Evolutionary conservation across 2,797 vertebrate genomes (phyloP), one percentile per base, ranked within the genome.

Genomic region (Sebastes oblongus): DNA sequence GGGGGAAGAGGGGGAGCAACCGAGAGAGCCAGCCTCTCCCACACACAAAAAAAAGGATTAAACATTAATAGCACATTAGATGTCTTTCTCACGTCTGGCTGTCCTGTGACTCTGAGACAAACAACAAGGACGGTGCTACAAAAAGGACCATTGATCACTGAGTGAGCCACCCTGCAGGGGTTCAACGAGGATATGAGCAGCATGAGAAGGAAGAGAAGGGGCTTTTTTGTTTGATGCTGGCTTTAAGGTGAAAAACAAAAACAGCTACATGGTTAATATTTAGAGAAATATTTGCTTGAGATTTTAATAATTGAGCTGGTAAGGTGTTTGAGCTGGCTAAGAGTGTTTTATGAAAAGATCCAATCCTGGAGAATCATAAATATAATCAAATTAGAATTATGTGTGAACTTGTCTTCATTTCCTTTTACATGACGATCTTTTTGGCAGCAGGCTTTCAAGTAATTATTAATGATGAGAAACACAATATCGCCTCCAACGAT

Each of bases 1-100:
- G 42, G 20, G 32, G 50, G 36, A 16, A 29, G 36, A 4, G 4
- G 62, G 50, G 34, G 70, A 66, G n/a, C 10, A 75, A 77, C 18
- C 67, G 2, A 6, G 39, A 42, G 6, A 80, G 67, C 65, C 75
- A 75, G 58, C 64, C 64, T 86, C 69, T 86, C 69, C 66, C 61
- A 86, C 79, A 42, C 8, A n/a, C 9, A 52, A 52, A 52, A n/a
- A 83, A 59, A 83, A 78, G 77, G 79, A 91, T 91, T 85, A 87
- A 86, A 89, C 82, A 87, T 82, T 86, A 88, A 89, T 86, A 79
- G 81, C 71, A 81, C 76, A 84, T 86, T 83, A 81, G 66, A 81
- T 82, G 77, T 58, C 80, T 91, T 92, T 91, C 86, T 87, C 89
- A 88, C n/a, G 69, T 90, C 85, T 85, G 64, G 56, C 74, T 88